Evolutionary conservation across 1,140 invertebrate genomes (phyloP).

Genomic region (Papilio glaucus): DNA sequence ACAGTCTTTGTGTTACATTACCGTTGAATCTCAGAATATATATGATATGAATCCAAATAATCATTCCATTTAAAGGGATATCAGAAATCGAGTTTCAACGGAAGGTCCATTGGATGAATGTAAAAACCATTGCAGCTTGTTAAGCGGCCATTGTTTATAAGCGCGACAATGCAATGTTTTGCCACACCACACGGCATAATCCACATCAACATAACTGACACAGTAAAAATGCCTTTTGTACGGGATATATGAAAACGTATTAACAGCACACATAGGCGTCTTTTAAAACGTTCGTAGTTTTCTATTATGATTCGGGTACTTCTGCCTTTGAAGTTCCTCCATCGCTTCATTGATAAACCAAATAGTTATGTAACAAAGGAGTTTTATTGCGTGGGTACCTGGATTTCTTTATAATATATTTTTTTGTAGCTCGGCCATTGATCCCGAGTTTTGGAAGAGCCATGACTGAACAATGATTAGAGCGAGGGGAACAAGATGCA

Average conservation of each 20-base stretch:
- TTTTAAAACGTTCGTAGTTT: background rate
- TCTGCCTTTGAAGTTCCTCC: background rate
- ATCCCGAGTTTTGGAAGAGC: conserved; percentile 74
- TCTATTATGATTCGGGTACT: background rate
- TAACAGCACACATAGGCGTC: background rate
- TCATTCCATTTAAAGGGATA: conserved; percentile 56
- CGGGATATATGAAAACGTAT: background rate
- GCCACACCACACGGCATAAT: too few species aligned
- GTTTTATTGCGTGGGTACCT: conserved; percentile 65
- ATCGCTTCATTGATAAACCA: conserved; percentile 49
- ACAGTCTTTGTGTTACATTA: background rate
- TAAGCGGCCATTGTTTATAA: conserved; percentile 55
- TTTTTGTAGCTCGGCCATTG: conserved; percentile 66
- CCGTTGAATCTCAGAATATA: background rate
- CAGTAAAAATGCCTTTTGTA: conserved; percentile 2
- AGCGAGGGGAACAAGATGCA: conserved; percentile 72
- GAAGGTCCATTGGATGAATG: conserved; percentile 11
- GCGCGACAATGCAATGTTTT: conserved; percentile 39
- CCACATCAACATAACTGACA: conserved; percentile 18
- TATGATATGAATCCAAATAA: conserved; percentile 48
- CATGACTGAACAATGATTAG: conserved; percentile 76
- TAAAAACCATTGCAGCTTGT: conserved; percentile 47
- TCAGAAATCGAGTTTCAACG: conserved; percentile 9
- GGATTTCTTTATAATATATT: conserved; percentile 67
- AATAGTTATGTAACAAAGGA: conserved; percentile 51